A percentile compares a stretch with the other conserved stretches of the same genome.
phyloP scores from a whole-genome alignment of 2,888 invertebrate genomes.

The Latrodectus hesperus region DNA sequence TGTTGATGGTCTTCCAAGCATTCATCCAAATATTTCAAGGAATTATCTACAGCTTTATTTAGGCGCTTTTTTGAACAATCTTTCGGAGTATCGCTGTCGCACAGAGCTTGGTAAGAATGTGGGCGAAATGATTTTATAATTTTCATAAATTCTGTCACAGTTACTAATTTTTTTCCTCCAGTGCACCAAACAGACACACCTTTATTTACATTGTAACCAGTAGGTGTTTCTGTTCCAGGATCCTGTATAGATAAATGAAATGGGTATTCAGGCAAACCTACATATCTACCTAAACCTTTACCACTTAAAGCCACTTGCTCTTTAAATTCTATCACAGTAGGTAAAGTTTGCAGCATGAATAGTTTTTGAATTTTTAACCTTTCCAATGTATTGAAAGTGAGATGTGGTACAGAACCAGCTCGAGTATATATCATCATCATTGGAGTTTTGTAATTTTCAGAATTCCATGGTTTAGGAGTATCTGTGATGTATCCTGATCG shows the following conservation, averaged over 20 bases:
- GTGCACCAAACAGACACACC: slow-evolving; percentile 86
- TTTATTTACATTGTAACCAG: slow-evolving; percentile 83
- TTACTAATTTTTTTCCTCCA: slow-evolving; percentile 83
- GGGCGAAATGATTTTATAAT: slow-evolving; percentile 85
- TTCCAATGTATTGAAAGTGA: slow-evolving; percentile 77
- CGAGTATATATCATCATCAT: slow-evolving; percentile 85
- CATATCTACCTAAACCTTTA: slow-evolving; percentile 82
- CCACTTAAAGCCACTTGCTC: slow-evolving; percentile 81
- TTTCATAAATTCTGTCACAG: slow-evolving; percentile 83
- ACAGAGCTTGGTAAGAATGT: slow-evolving; percentile 86
- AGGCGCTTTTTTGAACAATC: slow-evolving; percentile 83
- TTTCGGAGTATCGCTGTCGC: slow-evolving; percentile 84
- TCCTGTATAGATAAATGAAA: slow-evolving; percentile 82
- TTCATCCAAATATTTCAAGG: slow-evolving; percentile 81
- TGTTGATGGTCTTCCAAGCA: slow-evolving; percentile 82
- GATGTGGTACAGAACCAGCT: slow-evolving; percentile 88
- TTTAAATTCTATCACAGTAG: slow-evolving; percentile 81
- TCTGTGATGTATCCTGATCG: slow-evolving; percentile 40
- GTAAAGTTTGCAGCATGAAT: slow-evolving; percentile 83
- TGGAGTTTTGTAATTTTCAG: slow-evolving; percentile 81
- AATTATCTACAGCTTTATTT: slow-evolving; percentile 83
- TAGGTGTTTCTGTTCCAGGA: slow-evolving; percentile 81
- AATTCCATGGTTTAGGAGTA: slow-evolving; percentile 39
- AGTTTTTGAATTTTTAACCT: slow-evolving; percentile 75
- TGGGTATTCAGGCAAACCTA: slow-evolving; percentile 79